Evolutionary conservation across 2,888 invertebrate species (phyloP).

Genomic region (Cremastobaeus sp.): DNA sequence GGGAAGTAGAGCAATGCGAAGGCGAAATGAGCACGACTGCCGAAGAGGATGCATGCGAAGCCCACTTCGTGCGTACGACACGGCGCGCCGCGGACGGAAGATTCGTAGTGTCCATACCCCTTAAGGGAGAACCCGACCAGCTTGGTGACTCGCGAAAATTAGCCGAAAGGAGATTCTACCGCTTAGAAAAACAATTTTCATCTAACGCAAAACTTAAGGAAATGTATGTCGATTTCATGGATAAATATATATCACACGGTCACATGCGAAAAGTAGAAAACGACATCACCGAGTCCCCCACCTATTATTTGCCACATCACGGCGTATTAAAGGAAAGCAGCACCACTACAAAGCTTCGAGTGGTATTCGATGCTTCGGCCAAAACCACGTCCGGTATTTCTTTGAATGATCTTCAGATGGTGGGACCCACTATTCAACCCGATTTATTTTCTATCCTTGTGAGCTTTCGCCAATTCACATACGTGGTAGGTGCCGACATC

Average conservation of each 20-base stretch:
- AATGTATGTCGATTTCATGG: not conserved
- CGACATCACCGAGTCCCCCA: not conserved
- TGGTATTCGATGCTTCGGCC: slow-evolving; percentile 19
- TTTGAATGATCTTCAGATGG: not conserved
- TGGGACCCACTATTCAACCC: not conserved
- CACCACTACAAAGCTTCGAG: slow-evolving; percentile 8
- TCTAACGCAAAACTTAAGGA: not conserved
- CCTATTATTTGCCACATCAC: slow-evolving; percentile 19
- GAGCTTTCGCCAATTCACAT: too few relatives aligned
- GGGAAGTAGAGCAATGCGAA: slow-evolving; percentile 4
- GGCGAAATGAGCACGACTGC: not conserved
- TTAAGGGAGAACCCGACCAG: not conserved
- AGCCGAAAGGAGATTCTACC: slow-evolving; percentile 1
- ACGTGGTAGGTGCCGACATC: not conserved
- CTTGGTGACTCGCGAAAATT: not conserved
- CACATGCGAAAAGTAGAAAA: not conserved
- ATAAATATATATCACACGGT: not conserved
- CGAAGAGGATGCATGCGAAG: slow-evolving; percentile 10
- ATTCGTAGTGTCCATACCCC: not conserved
- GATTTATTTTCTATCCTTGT: not conserved
- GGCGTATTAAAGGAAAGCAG: slow-evolving; percentile 11
- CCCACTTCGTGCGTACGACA: not conserved
- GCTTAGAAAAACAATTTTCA: not conserved
- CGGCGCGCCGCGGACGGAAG: not conserved
- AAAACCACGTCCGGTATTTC: not conserved